Evolutionary conservation across 1,140 invertebrate genomes (phyloP), one percentile per base, ranked within the genome.

Genomic region (Zaprionus gabonicus): DNA sequence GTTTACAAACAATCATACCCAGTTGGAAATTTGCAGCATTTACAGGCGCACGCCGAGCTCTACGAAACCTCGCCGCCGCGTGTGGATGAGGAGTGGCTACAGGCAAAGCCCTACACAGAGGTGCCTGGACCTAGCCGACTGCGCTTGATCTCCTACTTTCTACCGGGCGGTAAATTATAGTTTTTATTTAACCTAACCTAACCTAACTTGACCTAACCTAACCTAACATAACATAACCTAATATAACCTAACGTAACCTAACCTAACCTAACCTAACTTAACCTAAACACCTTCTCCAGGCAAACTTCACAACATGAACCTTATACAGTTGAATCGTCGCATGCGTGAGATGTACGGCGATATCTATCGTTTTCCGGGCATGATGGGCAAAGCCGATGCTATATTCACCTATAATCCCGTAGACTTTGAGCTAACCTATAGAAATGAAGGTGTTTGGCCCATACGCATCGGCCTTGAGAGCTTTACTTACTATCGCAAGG

Each of bases 361-460:
- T 68, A 88, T 92, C 13, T 82, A 80, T 49, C 60, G 74, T 7
- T 13, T 93, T 6, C 81, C 85, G 0, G 92, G 87, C 0, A 20
- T 91, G 17, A 77, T 92, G 71, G 88, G 92, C n/a, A 90, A 79
- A 41, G 15, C 59, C 0, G 93, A 87, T 64, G 64, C 76, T 3
- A 82, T 90, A 20, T 91, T 91, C 36, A 92, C 80, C 1, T 91
- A 91, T 20, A 91, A 92, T 41, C 81, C 85, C 0, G 36, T 76
- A 0, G 92, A 93, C 59, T 80, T 92, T 60, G 91, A 84, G 41
- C 7, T 66, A 23, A 84, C 90, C 38, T 91, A 91, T 34, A 80
- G 91, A 34, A 82, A 87, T 46, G 91, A 92, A 17, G 93, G 93
- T 17, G 7, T 86, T 25, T 93, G 93, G 93, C 93, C 93, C 15